Conservation (phyloP, 2,888 invertebrate genomes). For the Nowickia ferox region DNA sequence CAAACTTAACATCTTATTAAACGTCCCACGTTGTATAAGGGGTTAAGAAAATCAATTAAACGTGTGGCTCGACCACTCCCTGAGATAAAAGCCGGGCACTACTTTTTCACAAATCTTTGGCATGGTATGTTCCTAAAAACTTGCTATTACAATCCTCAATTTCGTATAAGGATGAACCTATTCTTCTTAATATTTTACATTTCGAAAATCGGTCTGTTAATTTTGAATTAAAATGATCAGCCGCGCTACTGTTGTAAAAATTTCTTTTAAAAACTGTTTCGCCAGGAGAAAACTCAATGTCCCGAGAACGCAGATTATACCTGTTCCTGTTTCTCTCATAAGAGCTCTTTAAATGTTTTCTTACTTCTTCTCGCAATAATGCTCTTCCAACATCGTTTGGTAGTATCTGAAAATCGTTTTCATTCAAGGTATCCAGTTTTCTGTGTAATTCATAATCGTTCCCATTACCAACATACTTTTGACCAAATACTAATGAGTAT, state of each 20-base stretch:
- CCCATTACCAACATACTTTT: not conserved
- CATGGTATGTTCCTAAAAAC: too few species aligned
- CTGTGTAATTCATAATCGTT: too few species aligned
- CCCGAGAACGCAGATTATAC: not conserved
- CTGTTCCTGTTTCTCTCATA: not conserved
- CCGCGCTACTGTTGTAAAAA: not conserved
- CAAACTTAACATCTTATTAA: too few species aligned
- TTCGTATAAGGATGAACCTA: too few species aligned
- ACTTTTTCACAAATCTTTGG: too few species aligned
- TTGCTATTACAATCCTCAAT: too few species aligned
- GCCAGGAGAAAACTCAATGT: not conserved
- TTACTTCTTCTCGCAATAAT: not conserved
- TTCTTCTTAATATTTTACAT: not conserved
- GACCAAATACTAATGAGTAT: slow-evolving; percentile 14
- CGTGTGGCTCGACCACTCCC: too few species aligned
- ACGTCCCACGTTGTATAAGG: too few species aligned
- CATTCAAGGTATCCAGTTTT: not conserved
- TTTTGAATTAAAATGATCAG: slow-evolving; percentile 10
- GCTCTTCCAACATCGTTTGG: not conserved
- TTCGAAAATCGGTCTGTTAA: not conserved
- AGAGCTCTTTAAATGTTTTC: not conserved
- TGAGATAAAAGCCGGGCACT: too few species aligned
- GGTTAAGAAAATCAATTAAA: too few species aligned
- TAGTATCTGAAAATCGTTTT: not conserved
- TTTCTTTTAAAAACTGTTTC: slow-evolving; percentile 9